Conservation (phyloP, 1,140 invertebrate species). For the Megalonaias nervosa region DNA sequence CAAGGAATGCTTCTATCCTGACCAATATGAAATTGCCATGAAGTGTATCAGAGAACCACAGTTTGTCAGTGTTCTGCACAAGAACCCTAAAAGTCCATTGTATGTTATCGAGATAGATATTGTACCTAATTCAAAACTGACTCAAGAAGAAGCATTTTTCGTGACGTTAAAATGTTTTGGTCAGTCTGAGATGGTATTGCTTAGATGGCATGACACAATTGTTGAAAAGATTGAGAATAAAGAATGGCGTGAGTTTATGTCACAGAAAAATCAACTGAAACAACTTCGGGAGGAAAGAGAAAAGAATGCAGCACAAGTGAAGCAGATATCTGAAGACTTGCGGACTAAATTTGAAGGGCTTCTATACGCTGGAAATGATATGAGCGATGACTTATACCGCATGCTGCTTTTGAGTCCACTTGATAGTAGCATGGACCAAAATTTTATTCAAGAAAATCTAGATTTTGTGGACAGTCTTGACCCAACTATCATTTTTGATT, state of each 20-base stretch:
- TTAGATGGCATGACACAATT: constrained; percentile 11
- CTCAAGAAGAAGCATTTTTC: constrained; percentile 13
- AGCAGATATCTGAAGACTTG: constrained; percentile 9
- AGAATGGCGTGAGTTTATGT: constrained; percentile 14
- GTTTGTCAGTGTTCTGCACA: constrained; percentile 32
- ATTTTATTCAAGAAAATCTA: constrained; percentile 23
- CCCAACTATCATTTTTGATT: constrained; percentile 35
- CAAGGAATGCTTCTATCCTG: too few relatives aligned
- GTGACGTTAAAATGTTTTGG: constrained; percentile 14
- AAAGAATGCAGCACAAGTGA: constrained; percentile 3
- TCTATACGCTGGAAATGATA: constrained; percentile 27
- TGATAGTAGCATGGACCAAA: constrained; percentile 18
- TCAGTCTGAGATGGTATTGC: constrained; percentile 1
- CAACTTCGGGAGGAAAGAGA: constrained; percentile 10
- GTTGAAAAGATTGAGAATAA: neutral
- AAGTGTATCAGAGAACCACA: constrained; percentile 14
- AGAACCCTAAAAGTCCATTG: neutral
- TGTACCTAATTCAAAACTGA: constrained; percentile 16
- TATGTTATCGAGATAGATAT: constrained; percentile 40
- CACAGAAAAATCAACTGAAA: constrained; percentile 3
- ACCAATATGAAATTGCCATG: too few relatives aligned
- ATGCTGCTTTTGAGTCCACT: constrained; percentile 30
- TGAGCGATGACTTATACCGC: constrained; percentile 25
- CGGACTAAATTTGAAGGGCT: constrained; percentile 29
- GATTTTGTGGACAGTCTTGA: constrained; percentile 29